Base-by-base conservation (phyloP, 2,888 invertebrate genomes). In the Brachypalpus laphriformis region DNA sequence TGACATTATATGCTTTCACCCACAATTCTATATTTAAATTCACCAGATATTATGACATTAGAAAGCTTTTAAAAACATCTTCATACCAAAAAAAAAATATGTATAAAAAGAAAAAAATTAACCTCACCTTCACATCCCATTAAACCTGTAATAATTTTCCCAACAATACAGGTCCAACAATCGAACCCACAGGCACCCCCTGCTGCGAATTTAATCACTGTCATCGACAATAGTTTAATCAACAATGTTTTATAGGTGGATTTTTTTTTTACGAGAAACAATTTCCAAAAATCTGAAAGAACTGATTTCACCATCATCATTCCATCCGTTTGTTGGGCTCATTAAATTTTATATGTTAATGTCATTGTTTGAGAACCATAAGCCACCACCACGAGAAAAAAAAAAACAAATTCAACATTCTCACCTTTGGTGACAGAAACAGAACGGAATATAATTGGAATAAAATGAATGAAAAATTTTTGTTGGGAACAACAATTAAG, bases 181-280 rank as follows among this genome's bases (percentile, higher is more conserved):
- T 42, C 22, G 51, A 42, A 22, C 61, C 42, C 49, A 47, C 7
- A 5, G 57, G 76, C 22, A 40, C 57, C 57, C 34, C 82, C 83
- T 70, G 34, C 80, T 83, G 83, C 65, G 78, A 74, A 45, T 80
- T 83, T 80, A 70, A 74, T 80, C 56, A 54, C 70, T 45, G 45
- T 70, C 63, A 70, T 47, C 68, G 80, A 78, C 82, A 75, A 83
- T 70, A 70, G 74, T 80, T 80, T 70, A 75, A 75, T 80, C 80
- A 83, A 78, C 80, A 80, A 83, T 70, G 68, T 47, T 72, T 82
- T 71, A 59, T 82, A 57, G 65, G 20, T 63, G 14, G 54, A 9
- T 11, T 34, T 2, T 34, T 31, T 8, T 31, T 61, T 66, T 71
- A 78, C 61, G 72, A 77, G 65, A 37, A 25, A 72, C 45, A 51